Conservation (phyloP, 1,140 invertebrate genomes). For the Coelopa frigida region DNA sequence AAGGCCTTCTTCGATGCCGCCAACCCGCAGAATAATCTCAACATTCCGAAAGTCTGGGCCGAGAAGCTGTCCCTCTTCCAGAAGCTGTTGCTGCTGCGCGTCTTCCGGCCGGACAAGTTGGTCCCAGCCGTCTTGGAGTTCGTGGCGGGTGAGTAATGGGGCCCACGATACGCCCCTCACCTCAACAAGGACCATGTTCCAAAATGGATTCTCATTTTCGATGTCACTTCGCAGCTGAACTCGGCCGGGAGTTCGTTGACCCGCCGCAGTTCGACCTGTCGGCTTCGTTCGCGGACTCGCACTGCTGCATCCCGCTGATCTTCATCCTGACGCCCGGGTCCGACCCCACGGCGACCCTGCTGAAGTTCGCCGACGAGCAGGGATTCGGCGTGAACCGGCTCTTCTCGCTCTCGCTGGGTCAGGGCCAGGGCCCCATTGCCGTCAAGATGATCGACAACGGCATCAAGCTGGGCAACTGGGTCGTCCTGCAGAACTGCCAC, state of each 20-base stretch:
- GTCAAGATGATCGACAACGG: conserved; percentile 81
- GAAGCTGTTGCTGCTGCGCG: conserved; percentile 70
- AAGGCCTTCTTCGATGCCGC: conserved; percentile 63
- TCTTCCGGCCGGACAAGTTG: conserved; percentile 82
- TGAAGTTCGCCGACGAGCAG: conserved; percentile 87
- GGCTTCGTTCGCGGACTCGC: conserved; percentile 77
- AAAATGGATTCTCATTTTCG: background rate
- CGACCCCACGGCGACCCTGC: conserved; percentile 78
- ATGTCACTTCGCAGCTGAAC: conserved; percentile 47
- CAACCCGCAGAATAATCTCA: conserved; percentile 56
- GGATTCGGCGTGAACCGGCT: conserved; percentile 76
- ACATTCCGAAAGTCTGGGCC: conserved; percentile 63
- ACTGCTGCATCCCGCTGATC: conserved; percentile 75
- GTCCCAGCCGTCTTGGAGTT: conserved; percentile 73
- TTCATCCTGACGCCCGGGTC: conserved; percentile 89
- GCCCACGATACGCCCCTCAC: background rate
- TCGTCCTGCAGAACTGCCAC: conserved; percentile 93
- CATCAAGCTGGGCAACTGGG: conserved; percentile 76
- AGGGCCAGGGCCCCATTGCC: conserved; percentile 89
- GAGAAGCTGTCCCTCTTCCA: conserved; percentile 61
- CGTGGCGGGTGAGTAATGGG: conserved; percentile 55
- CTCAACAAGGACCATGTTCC: background rate
- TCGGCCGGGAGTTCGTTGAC: conserved; percentile 78
- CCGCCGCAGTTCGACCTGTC: conserved; percentile 81
- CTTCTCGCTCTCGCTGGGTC: conserved; percentile 83